These are phyloP conservation scores for Ichneumon xanthorius DNA, from an alignment of 2,888 invertebrate genomes.

Conservation along the genomic window DNA sequence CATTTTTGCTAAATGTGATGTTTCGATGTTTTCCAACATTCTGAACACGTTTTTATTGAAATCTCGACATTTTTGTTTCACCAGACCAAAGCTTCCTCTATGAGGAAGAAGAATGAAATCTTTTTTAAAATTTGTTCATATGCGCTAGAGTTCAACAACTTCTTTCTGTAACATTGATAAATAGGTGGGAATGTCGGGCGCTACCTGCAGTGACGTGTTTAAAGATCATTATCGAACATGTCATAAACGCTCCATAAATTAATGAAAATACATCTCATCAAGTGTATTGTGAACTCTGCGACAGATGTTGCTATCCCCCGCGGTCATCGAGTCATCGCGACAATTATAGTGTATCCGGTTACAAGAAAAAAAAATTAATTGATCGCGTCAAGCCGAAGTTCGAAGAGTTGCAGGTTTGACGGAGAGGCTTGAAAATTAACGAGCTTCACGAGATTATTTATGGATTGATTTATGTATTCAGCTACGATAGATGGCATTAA, in stretches of 20 bases:
- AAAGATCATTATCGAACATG: neutral
- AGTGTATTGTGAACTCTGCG: neutral
- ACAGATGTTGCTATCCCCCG: neutral
- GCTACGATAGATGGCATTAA: slow-evolving; percentile 4
- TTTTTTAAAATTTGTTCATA: neutral
- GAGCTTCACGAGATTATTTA: slow-evolving; percentile 5
- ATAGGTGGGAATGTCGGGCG: neutral
- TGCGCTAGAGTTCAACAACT: neutral
- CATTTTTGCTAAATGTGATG: too few species aligned
- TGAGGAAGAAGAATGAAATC: neutral
- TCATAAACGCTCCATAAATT: neutral
- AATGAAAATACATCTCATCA: neutral
- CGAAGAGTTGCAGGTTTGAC: neutral
- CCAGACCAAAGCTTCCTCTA: too few species aligned
- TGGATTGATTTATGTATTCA: slow-evolving; percentile 6
- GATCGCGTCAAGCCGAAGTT: slow-evolving; percentile 1
- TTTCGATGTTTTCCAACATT: too few species aligned
- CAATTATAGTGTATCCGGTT: slow-evolving; percentile 18
- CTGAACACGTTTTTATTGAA: too few species aligned
- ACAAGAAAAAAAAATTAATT: slow-evolving; percentile 4
- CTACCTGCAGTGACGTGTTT: neutral
- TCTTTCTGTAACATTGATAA: neutral
- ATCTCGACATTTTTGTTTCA: too few species aligned
- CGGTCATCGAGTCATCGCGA: slow-evolving; percentile 1
- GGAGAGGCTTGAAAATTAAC: neutral